Conservation (phyloP, 2,888 invertebrate genomes). For the Alentia gelatinosa region DNA sequence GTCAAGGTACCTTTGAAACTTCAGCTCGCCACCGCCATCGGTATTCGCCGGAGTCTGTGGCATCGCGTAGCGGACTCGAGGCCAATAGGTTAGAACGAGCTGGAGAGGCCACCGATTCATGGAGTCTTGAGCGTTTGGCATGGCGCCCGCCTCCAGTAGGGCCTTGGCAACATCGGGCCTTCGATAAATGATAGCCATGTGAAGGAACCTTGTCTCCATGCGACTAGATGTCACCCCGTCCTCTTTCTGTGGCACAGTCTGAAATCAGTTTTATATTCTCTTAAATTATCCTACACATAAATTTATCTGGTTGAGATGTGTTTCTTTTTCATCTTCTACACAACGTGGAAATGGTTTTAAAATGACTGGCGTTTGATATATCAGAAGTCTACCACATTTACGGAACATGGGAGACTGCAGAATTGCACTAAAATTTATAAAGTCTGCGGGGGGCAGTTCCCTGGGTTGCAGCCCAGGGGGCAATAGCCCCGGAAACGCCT, state of each 20-base stretch:
- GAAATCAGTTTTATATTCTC: too few relatives aligned
- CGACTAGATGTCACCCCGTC: background rate
- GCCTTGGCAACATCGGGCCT: background rate
- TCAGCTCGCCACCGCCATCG: background rate
- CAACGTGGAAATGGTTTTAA: too few relatives aligned
- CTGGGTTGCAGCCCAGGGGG: too few relatives aligned
- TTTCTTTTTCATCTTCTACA: too few relatives aligned
- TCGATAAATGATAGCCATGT: constrained; percentile 6
- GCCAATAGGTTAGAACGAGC: constrained; percentile 44
- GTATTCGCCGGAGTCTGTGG: background rate
- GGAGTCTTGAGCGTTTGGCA: background rate
- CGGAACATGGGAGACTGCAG: too few relatives aligned
- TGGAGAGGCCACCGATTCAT: background rate
- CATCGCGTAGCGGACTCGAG: background rate
- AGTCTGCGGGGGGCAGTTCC: too few relatives aligned
- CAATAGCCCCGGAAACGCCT: too few relatives aligned
- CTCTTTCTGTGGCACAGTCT: background rate
- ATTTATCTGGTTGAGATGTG: too few relatives aligned
- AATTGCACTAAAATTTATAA: too few relatives aligned
- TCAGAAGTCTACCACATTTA: too few relatives aligned
- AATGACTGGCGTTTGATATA: too few relatives aligned
- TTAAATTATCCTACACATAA: too few relatives aligned
- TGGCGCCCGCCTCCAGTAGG: background rate
- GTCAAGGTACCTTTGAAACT: background rate
- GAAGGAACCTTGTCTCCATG: background rate